Conservation (phyloP, 2,113 vertebrate genomes). For the Perognathus longimembris region DNA sequence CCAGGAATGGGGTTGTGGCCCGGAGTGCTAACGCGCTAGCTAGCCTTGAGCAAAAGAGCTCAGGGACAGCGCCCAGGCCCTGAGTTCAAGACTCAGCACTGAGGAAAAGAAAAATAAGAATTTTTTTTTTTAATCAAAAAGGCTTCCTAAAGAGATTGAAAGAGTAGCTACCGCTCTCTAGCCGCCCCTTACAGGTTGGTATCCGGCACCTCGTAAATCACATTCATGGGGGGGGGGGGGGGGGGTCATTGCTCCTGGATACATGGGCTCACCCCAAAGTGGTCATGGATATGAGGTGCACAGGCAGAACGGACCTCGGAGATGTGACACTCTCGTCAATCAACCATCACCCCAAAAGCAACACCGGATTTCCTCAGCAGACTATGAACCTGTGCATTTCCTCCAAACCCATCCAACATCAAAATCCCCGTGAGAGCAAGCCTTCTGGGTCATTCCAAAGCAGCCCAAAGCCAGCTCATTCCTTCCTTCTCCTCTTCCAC, state of each 20-base stretch:
- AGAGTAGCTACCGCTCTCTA: background rate
- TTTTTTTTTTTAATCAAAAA: background rate
- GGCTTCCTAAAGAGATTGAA: background rate
- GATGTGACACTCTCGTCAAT: too few relatives aligned
- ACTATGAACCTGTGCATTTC: too few relatives aligned
- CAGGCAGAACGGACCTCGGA: too few relatives aligned
- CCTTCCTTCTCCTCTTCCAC: background rate
- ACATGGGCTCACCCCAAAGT: background rate
- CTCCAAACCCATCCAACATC: background rate
- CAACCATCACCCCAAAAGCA: too few relatives aligned
- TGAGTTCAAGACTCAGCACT: background rate
- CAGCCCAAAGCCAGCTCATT: background rate
- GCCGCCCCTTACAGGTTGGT: background rate
- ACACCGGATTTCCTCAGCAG: too few relatives aligned
- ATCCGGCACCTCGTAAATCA: background rate
- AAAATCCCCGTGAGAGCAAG: background rate
- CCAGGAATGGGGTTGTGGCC: background rate
- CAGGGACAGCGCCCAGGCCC: background rate
- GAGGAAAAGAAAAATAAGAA: background rate
- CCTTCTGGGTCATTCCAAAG: background rate
- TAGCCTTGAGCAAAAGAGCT: too few relatives aligned
- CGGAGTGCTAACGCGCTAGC: background rate
- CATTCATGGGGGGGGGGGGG: background rate
- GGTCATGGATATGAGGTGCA: background rate
- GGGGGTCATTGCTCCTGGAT: background rate